These are phyloP conservation scores for Porites lutea DNA, from an alignment of 64 coral and sea anemone species.

Conservation along the genomic window DNA sequence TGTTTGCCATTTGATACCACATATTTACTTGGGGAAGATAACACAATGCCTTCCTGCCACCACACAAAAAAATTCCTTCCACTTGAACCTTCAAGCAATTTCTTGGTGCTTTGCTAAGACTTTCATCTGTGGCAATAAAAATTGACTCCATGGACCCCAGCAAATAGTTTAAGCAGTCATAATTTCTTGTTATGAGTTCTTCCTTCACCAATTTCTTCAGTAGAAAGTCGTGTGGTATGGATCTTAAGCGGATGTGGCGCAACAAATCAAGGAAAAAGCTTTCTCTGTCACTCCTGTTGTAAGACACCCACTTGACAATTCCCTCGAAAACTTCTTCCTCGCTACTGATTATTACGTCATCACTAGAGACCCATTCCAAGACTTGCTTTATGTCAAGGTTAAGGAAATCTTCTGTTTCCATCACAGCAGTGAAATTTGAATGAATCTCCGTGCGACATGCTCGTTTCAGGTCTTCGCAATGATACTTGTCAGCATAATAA, in stretches of 20 bases:
- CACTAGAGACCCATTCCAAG: conserved; percentile 6
- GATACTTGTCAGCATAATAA: conserved; percentile 25
- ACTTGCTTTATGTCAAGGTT: conserved; percentile 6
- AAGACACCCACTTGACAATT: not conserved
- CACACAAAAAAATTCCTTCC: conserved; percentile 22
- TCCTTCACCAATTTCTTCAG: not conserved
- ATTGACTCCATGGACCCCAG: not conserved
- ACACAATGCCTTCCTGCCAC: not conserved
- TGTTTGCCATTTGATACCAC: not conserved
- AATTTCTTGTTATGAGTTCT: not conserved
- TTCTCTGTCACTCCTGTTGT: conserved; percentile 17
- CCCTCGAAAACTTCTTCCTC: conserved; percentile 28
- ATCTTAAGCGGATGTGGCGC: not conserved
- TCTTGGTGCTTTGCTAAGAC: not conserved
- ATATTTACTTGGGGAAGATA: not conserved
- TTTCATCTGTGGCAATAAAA: not conserved
- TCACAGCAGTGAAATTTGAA: not conserved
- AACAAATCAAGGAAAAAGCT: not conserved
- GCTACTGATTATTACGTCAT: not conserved
- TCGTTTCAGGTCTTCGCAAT: not conserved
- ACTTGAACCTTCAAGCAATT: not conserved
- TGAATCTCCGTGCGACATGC: not conserved
- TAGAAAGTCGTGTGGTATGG: conserved; percentile 4
- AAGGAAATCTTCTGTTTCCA: conserved; percentile 19
- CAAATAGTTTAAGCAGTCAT: not conserved